Evolutionary conservation across 2,797 vertebrate species (phyloP).

Genomic region (Parotocinclus haroldoi): DNA sequence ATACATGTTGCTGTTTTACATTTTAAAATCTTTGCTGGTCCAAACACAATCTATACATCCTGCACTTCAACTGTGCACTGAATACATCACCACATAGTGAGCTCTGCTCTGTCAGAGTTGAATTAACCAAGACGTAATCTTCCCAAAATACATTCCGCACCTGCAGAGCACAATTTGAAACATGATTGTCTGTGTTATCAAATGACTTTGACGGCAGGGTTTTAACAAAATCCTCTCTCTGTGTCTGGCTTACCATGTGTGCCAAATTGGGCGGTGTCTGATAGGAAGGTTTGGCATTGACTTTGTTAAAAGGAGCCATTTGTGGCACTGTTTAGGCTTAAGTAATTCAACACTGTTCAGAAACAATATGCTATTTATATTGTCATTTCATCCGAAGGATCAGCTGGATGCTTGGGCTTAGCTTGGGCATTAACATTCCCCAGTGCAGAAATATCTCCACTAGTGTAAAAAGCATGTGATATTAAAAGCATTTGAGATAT

Average conservation of each 20-base stretch:
- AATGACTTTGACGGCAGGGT: slow-evolving; percentile 11
- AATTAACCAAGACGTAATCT: slow-evolving; percentile 35
- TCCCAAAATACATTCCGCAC: slow-evolving; percentile 38
- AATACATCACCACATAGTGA: slow-evolving; percentile 21
- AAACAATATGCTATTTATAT: too few species aligned
- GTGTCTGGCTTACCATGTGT: slow-evolving; percentile 14
- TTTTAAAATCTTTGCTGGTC: slow-evolving; percentile 36
- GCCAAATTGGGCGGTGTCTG: slow-evolving; percentile 2
- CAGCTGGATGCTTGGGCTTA: background rate
- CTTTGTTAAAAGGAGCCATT: slow-evolving; percentile 5
- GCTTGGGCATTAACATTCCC: background rate
- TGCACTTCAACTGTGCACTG: slow-evolving; percentile 23
- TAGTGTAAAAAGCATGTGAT: too few species aligned
- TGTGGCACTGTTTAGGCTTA: background rate
- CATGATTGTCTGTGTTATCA: slow-evolving; percentile 29
- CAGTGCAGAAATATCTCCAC: too few species aligned
- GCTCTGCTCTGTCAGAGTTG: slow-evolving; percentile 11
- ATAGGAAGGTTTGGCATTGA: background rate
- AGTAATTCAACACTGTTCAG: background rate
- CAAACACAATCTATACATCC: slow-evolving; percentile 30
- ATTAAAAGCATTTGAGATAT: too few species aligned
- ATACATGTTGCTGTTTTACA: slow-evolving; percentile 39
- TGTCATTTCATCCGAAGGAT: background rate
- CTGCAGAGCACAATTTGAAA: slow-evolving; percentile 16
- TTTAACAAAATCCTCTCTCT: slow-evolving; percentile 29